phyloP scores from a whole-genome alignment of 35 echinoderm and acorn worm species.

The Amphiura filiformis region DNA sequence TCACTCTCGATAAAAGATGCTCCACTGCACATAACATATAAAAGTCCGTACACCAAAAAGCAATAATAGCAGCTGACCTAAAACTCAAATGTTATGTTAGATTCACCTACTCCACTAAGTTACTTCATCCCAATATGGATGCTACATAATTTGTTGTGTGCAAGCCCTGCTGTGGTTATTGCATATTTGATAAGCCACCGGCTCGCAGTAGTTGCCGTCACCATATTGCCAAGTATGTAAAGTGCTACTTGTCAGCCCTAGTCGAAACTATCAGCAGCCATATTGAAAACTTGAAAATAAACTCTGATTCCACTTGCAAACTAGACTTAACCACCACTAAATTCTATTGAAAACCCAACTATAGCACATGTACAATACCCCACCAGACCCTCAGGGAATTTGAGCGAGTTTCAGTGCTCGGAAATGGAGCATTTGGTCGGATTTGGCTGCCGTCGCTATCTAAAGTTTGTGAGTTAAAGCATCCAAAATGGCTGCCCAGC shows the following conservation, averaged over 20 bases:
- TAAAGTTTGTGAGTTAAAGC: conserved; percentile 6
- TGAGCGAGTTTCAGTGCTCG: not conserved
- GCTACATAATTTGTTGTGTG: too few species aligned
- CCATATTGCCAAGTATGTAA: not conserved
- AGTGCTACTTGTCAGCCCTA: conserved; percentile 7
- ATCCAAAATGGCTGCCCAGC: conserved; percentile 8
- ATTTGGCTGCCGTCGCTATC: not conserved
- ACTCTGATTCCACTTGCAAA: conserved; percentile 14
- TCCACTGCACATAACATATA: not conserved
- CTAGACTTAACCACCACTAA: not conserved
- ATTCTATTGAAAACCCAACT: not conserved
- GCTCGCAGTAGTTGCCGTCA: not conserved
- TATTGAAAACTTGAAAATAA: conserved; percentile 8
- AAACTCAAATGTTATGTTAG: too few species aligned
- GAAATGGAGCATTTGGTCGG: not conserved
- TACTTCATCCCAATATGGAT: too few species aligned
- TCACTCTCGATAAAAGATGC: not conserved
- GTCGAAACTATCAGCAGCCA: conserved; percentile 4
- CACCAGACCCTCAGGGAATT: not conserved
- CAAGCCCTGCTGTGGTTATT: too few species aligned
- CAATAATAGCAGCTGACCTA: too few species aligned
- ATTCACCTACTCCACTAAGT: too few species aligned
- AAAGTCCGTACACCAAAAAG: not conserved
- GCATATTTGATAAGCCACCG: not conserved
- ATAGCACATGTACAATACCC: not conserved